phyloP scores from a whole-genome alignment of 1,140 invertebrate genomes.

The Muscidifurax raptorellus region DNA sequence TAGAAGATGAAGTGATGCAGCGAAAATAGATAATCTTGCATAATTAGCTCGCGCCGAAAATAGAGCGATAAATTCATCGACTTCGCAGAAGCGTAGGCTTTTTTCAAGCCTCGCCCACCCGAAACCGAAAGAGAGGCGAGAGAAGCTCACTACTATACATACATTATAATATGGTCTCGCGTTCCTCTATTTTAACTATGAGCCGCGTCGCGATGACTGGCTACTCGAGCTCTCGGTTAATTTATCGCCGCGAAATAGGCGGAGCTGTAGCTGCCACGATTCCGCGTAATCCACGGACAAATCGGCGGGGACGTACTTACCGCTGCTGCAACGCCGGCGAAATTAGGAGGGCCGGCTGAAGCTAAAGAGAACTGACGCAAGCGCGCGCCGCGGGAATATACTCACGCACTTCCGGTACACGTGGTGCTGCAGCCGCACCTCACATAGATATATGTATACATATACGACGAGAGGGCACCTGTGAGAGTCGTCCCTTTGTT shows the following conservation, averaged over 20 bases:
- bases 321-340: neutral
- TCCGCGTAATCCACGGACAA: conserved; percentile 15
- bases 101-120: neutral
- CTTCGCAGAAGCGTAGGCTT: conserved; percentile 20
- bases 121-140: too few species aligned
- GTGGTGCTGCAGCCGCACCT: neutral
- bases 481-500: neutral
- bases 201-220: neutral
- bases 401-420: neutral
- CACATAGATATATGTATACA: neutral
- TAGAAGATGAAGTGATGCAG: too few species aligned
- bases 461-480: neutral
- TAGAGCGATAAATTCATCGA: neutral
- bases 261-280: conserved; percentile 17
- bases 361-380: conserved; percentile 1
- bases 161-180: conserved; percentile 13
- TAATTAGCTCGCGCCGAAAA: neutral
- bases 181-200: conserved; percentile 8
- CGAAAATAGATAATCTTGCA: too few species aligned
- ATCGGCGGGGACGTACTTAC: conserved; percentile 7
- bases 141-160: too few species aligned
- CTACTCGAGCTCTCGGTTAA: neutral
- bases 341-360: conserved; percentile 2
- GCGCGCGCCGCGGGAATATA: neutral
- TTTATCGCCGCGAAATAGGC: conserved; percentile 39